Base-by-base conservation (phyloP, 2,113 vertebrate species). In the Cynocephalus volans region DNA sequence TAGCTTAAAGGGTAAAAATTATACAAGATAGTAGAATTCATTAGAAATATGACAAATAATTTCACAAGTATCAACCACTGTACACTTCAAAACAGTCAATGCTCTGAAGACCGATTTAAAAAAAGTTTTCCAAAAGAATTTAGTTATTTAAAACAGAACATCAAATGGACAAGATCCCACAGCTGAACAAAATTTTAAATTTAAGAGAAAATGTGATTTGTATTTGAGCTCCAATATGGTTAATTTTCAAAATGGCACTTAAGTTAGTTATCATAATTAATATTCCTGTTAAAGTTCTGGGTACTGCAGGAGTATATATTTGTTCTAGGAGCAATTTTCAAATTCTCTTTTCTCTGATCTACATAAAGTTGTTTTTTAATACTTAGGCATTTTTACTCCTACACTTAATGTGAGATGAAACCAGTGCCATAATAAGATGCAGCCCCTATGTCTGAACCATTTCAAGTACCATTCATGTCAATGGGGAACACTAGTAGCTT, bases 21-120 rank as follows among this genome's bases (percentile, higher is more conserved):
- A 89, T 96, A 87, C n/a, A 95, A 79, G 69, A 79, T 58, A 88
- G 60, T 52, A 56, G 80, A 96, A 97, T 89, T 90, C 70, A 91
- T 86, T 88, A 91, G 58, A 28, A 81, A 72, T 67, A 50, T 52
- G 52, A 90, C 67, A 76, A n/a, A 76, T 76, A 75, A 95, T 93
- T 98, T 96, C 33, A 93, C 86, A 87, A 93, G 24, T 50, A 81
- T 56, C 83, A 86, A 81, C 50, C 73, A 92, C 19, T 90, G 82
- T 13, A 88, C 8, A 93, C 75, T 95, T 88, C 75, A 83, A 92
- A 93, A 62, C 54, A 96, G 64, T 79, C 73, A 83, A 65, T 93
- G 81, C 18, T 81, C 79, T 91, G 54, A 93, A 86, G 67, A 73
- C 6, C 87, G 70, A 93, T 54, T 93, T 52, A 15, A 52, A 21